These are phyloP conservation scores for Craseonycteris thonglongyai DNA, from an alignment of 2,113 vertebrate species.

Conservation along the genomic window DNA sequence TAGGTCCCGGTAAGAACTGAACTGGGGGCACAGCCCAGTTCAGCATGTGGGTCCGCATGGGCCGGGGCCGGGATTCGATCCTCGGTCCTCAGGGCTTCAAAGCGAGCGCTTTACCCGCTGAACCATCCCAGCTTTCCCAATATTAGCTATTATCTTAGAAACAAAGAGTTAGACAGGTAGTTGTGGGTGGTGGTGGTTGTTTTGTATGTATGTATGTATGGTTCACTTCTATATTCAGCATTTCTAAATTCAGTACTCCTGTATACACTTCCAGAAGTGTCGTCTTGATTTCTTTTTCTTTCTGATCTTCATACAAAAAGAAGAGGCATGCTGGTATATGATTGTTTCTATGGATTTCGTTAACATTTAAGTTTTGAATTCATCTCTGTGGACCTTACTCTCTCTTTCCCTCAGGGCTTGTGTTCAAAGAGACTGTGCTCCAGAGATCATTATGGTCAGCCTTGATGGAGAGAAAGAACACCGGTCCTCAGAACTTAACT, in stretches of 20 bases:
- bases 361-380: not conserved
- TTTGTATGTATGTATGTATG: not conserved
- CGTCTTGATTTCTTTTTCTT: not conserved
- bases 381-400: not conserved
- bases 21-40: too few relatives aligned
- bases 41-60: too few relatives aligned
- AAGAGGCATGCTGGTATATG: not conserved
- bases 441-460: not conserved
- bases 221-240: not conserved
- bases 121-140: too few relatives aligned
- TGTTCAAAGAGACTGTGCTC: not conserved
- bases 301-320: not conserved
- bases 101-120: too few relatives aligned
- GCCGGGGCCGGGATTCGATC: too few relatives aligned
- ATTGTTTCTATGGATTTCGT: not conserved
- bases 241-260: not conserved
- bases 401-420: not conserved
- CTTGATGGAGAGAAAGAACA: not conserved
- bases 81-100: too few relatives aligned
- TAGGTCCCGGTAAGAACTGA: too few relatives aligned
- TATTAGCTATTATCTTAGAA: not conserved
- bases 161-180: not conserved
- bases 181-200: too few relatives aligned
- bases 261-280: not conserved
- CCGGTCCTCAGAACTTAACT: not conserved